Evolutionary conservation across 2,113 vertebrate genomes (phyloP).

Genomic region (Balaeniceps rex): DNA sequence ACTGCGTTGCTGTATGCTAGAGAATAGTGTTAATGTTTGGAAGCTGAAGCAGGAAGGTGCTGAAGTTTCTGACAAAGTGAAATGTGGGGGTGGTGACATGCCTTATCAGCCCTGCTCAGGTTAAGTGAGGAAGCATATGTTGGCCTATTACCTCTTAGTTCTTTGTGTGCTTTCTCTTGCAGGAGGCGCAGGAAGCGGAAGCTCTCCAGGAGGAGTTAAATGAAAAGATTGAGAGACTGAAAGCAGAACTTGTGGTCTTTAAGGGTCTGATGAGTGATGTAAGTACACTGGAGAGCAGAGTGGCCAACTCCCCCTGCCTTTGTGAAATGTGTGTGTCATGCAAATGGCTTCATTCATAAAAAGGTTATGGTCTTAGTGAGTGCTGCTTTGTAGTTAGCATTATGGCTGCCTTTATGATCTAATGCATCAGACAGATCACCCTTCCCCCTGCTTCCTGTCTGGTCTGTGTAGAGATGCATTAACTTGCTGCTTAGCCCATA

Average conservation of each 20-base stretch:
- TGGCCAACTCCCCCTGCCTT: neutral
- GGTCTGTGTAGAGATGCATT: conserved; percentile 77
- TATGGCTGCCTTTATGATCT: conserved; percentile 61
- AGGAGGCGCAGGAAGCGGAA: conserved; percentile 87
- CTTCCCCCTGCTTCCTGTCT: conserved; percentile 54
- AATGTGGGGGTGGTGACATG: neutral
- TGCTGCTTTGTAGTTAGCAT: conserved; percentile 70
- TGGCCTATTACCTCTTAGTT: neutral
- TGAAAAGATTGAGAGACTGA: conserved; percentile 92
- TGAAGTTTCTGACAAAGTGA: neutral
- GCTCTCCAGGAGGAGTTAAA: conserved; percentile 89
- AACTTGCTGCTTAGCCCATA: conserved; percentile 69
- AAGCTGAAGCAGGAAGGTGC: neutral
- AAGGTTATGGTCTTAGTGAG: conserved; percentile 40
- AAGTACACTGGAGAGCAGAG: conserved; percentile 68
- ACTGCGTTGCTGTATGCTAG: neutral
- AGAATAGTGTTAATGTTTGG: neutral
- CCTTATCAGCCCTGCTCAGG: neutral
- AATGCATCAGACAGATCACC: conserved; percentile 66
- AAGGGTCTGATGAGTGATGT: conserved; percentile 98
- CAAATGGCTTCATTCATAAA: conserved; percentile 58
- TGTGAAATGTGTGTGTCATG: conserved; percentile 34
- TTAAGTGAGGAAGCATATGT: neutral
- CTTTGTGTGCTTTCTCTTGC: neutral
- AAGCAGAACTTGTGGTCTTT: conserved; percentile 95